These are phyloP conservation scores for Macaria liturata DNA, from an alignment of 2,888 invertebrate genomes.

Conservation along the genomic window DNA sequence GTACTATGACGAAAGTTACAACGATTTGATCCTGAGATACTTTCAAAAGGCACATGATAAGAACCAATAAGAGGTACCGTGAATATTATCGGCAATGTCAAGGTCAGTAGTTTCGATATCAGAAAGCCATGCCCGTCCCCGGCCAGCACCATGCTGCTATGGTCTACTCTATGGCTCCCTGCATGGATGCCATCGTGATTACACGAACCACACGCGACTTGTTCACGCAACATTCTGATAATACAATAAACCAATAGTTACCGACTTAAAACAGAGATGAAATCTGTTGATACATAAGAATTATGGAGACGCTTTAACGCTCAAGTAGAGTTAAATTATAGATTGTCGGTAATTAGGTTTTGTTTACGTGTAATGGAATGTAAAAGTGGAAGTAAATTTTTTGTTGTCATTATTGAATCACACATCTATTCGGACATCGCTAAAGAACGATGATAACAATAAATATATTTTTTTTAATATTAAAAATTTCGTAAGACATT, in stretches of 20 bases:
- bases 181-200: constrained; percentile 20
- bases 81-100: constrained; percentile 23
- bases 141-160: constrained; percentile 10
- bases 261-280: constrained; percentile 42
- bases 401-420: background rate
- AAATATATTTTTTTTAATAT: too few species aligned
- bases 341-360: background rate
- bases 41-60: constrained; percentile 1
- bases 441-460: too few species aligned
- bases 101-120: constrained; percentile 23
- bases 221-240: constrained; percentile 55
- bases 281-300: constrained; percentile 28
- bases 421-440: too few species aligned
- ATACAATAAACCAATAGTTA: constrained; percentile 47
- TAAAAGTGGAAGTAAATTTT: constrained; percentile 2
- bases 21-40: too few species aligned
- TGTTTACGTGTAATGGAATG: background rate
- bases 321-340: background rate
- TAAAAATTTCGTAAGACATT: too few species aligned
- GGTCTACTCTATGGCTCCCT: too few species aligned
- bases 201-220: constrained; percentile 48
- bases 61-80: constrained; percentile 2
- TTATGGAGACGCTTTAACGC: constrained; percentile 24
- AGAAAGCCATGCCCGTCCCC: constrained; percentile 17
- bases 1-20: too few species aligned